Conservation (phyloP, 2,113 vertebrate species). For the Ptyas mucosa region DNA sequence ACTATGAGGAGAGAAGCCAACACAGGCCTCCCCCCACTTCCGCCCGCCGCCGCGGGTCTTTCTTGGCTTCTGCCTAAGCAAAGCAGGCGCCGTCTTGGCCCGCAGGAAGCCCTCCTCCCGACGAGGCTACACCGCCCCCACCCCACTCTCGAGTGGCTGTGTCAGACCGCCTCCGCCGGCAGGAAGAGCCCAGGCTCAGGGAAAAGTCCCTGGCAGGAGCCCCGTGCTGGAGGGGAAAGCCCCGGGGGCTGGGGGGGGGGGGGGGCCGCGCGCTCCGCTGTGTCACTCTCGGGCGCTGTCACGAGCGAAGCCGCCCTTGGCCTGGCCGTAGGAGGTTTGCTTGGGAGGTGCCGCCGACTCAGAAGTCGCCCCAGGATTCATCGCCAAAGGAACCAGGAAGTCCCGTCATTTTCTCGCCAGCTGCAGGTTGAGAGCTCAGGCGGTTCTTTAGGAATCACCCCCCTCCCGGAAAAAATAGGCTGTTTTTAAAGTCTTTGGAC, state of each 20-base stretch:
- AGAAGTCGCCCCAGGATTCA: too few species aligned
- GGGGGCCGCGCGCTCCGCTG: background rate
- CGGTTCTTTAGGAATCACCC: too few species aligned
- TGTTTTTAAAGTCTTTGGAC: too few species aligned
- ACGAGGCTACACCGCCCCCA: background rate
- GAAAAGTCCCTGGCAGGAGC: constrained; percentile 26
- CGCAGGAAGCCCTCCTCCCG: background rate
- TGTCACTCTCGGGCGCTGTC: background rate
- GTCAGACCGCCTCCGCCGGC: background rate
- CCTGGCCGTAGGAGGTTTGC: too few species aligned
- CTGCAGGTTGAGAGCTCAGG: too few species aligned
- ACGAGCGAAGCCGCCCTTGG: background rate
- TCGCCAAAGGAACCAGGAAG: too few species aligned
- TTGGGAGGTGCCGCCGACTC: too few species aligned
- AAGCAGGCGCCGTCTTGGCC: background rate
- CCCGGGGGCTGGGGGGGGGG: fast-evolving
- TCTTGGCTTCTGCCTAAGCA: background rate
- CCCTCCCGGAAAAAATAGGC: too few species aligned
- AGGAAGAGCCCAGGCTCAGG: background rate
- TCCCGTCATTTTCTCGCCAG: too few species aligned
- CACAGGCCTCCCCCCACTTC: constrained; percentile 13
- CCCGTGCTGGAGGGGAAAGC: background rate
- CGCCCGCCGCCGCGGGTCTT: constrained; percentile 24
- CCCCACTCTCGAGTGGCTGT: background rate
- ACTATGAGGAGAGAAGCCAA: too few species aligned